A percentile compares a stretch with the other conserved stretches of the same genome.
These are phyloP conservation scores for Malurus elegans DNA, from an alignment of 2,113 vertebrate genomes.

Conservation along the genomic window DNA sequence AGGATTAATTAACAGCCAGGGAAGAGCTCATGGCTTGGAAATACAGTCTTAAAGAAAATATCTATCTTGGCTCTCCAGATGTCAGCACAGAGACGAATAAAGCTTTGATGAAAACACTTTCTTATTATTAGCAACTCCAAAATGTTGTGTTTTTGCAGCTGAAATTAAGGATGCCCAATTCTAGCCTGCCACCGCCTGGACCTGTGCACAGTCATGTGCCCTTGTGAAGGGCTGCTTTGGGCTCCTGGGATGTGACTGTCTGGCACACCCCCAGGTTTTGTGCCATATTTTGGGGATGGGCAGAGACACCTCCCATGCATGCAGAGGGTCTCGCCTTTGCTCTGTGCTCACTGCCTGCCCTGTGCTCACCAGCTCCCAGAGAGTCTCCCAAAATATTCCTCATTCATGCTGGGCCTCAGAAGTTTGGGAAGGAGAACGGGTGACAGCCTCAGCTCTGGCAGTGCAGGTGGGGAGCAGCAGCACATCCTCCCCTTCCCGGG, in stretches of 20 bases:
- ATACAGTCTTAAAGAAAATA: constrained; percentile 67
- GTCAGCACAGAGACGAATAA: constrained; percentile 24
- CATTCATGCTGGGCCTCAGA: background rate
- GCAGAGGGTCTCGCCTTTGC: background rate
- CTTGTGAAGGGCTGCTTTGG: fast-evolving
- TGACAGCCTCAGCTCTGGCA: fast-evolving
- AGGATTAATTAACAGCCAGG: constrained; percentile 88
- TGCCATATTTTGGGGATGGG: fast-evolving
- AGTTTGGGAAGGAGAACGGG: background rate
- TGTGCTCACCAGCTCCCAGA: background rate
- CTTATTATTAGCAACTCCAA: constrained; percentile 25
- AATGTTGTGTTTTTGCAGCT: background rate
- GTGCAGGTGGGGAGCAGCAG: background rate
- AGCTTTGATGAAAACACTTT: constrained; percentile 65
- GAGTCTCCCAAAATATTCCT: background rate
- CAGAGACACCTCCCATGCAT: background rate
- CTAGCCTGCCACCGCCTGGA: background rate
- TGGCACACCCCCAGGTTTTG: fast-evolving
- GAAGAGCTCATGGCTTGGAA: constrained; percentile 61
- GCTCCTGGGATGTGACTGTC: fast-evolving
- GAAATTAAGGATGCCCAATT: background rate
- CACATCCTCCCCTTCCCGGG: background rate
- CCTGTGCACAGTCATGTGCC: fast-evolving
- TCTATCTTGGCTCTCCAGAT: constrained; percentile 76
- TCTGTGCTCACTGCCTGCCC: background rate